Base-by-base conservation (phyloP, 2,888 invertebrate genomes). In the Chrysolina oricalcia region DNA sequence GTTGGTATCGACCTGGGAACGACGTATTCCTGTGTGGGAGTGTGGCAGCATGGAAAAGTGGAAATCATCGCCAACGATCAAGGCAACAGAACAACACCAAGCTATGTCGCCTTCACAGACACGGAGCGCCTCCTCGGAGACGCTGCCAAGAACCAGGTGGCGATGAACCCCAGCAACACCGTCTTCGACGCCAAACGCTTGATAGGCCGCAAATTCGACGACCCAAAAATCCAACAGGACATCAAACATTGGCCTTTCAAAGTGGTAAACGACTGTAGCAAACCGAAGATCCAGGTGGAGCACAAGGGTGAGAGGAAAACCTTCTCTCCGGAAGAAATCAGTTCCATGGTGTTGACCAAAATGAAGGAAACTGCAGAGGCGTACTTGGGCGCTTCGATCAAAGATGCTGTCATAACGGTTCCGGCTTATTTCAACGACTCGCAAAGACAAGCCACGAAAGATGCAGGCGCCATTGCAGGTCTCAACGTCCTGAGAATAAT, bases 191-290 rank as follows among this genome's bases (percentile, higher is more conserved):
- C 27, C 2, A 27, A 27, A 27, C 27, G 27, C 5, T 5, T 27
- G 27, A 27, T 96, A 86, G 96, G 96, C 56, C 92, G 96, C 78
- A 93, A 93, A 80, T 96, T 91, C 85, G 92, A 93, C 82, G 96
- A 96, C 85, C 90, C 90, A 0, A 92, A 93, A 82, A 94, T 96
- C 63, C 94, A 95, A 85, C 90, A 91, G 41, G 96, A 97, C 87
- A 93, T 95, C 91, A 94, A 94, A 84, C 94, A 94, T 83, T 96
- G 96, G 96, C 95, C 96, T 1, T 96, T 97, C 89, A 91, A 91
- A 81, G 93, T 95, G 4, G 86, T 93, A 75, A 93, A 88, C 83
- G 93, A 93, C 69, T 87, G 89, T 65, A 91, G 92, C 53, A 94
- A 93, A 83, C 93, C 94, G 1, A 93, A 93, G 86, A 92, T 94